A percentile compares a stretch with the other conserved stretches of the same genome.
These are phyloP conservation scores for Urocynchramus pylzowi DNA, from an alignment of 2,113 vertebrate genomes.

Conservation along the genomic window DNA sequence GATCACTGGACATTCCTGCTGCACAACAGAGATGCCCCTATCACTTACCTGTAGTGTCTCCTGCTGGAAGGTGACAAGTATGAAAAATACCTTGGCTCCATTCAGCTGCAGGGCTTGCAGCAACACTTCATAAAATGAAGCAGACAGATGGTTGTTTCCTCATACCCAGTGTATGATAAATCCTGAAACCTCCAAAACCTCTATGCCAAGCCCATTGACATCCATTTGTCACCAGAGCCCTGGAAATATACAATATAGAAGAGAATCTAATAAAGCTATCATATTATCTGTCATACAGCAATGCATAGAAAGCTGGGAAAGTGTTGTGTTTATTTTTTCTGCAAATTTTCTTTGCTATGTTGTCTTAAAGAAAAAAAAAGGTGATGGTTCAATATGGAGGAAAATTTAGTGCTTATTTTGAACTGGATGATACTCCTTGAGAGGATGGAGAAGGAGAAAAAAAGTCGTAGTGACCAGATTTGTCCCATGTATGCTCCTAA, in stretches of 20 bases:
- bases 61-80: background rate
- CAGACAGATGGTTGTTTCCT: background rate
- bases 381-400: background rate
- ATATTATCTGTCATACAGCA: background rate
- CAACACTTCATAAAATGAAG: background rate
- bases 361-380: background rate
- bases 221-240: background rate
- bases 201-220: background rate
- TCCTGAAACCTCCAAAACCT: background rate
- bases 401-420: background rate
- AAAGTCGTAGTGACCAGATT: background rate
- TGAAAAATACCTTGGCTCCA: background rate
- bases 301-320: rapidly evolving
- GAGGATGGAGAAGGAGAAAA: background rate
- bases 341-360: background rate
- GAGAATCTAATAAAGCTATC: background rate
- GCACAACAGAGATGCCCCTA: background rate
- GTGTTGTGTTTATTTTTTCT: background rate
- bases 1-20: background rate
- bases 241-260: background rate
- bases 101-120: background rate
- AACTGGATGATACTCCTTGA: background rate
- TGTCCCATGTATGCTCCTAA: background rate
- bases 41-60: background rate
- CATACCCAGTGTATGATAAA: background rate